phyloP scores from a whole-genome alignment of 2,797 vertebrate species.

The Gallinago stenura region DNA sequence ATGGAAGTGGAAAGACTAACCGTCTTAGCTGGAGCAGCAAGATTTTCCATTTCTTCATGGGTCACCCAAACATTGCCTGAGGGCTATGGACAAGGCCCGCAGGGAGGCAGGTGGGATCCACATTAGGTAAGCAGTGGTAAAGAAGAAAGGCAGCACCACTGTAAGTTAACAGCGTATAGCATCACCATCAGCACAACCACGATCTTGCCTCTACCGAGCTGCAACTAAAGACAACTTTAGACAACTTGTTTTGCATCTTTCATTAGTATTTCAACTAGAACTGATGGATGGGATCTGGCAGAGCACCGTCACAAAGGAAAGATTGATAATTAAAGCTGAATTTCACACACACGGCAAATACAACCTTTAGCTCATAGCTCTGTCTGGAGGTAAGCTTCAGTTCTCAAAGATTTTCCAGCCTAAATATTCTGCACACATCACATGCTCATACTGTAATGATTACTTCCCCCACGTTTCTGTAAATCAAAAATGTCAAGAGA shows the following conservation, averaged over 20 bases:
- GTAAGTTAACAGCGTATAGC: constrained; percentile 96
- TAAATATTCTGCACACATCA: constrained; percentile 22
- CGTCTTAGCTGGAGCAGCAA: constrained; percentile 96
- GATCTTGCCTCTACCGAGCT: constrained; percentile 54
- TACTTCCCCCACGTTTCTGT: background rate
- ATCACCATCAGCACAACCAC: constrained; percentile 85
- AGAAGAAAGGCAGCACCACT: constrained; percentile 98
- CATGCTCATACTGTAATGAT: background rate
- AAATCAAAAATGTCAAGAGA: background rate
- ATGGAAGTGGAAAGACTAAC: constrained; percentile 84
- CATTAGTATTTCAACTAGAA: background rate
- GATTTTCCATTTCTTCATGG: constrained; percentile 98
- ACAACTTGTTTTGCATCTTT: constrained; percentile 26
- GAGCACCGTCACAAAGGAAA: constrained; percentile 4
- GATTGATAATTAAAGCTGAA: constrained; percentile 17
- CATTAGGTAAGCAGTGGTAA: constrained; percentile 94
- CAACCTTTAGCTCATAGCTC: background rate
- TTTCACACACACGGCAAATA: background rate
- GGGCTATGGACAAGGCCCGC: constrained; percentile 86
- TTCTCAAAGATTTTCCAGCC: constrained; percentile 1
- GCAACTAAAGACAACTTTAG: constrained; percentile 66
- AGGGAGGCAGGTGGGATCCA: constrained; percentile 85
- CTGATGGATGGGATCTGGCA: background rate
- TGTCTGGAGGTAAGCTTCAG: background rate
- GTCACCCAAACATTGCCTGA: constrained; percentile 99